Evolutionary conservation across 1,140 invertebrate species (phyloP).

Genomic region (Mycetomoellerius zeteki): DNA sequence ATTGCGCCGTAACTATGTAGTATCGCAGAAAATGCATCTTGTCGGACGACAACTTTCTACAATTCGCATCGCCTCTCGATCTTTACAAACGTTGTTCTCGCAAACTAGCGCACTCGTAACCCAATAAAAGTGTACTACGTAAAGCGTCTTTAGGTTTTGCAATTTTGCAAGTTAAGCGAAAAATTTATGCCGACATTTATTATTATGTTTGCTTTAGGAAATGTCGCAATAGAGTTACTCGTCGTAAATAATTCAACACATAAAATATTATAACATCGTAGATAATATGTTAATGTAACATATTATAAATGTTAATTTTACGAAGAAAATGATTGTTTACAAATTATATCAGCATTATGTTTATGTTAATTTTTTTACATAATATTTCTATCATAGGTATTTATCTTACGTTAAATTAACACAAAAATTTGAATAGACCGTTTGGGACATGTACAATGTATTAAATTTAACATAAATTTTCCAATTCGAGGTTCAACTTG

Average conservation of each 20-base stretch:
- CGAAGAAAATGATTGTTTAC: no score
- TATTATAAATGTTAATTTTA: no score
- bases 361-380: no score
- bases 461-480: no score
- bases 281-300: neutral
- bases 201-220: neutral
- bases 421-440: no score
- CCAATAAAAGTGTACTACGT: neutral
- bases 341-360: no score
- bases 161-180: slow-evolving; percentile 24
- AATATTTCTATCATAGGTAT: no score
- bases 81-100: neutral
- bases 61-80: slow-evolving; percentile 53
- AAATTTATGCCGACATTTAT: slow-evolving; percentile 17
- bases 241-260: neutral
- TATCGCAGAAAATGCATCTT: slow-evolving; percentile 21
- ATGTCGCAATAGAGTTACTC: neutral
- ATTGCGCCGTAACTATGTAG: neutral
- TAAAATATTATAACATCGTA: slow-evolving; percentile 16
- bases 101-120: neutral
- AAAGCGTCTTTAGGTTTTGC: neutral
- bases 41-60: slow-evolving; percentile 59
- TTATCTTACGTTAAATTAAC: no score
- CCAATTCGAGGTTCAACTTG: no score
- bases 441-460: no score